Conservation (phyloP, 2,888 invertebrate genomes). For the Ecliptopera silaceata region DNA sequence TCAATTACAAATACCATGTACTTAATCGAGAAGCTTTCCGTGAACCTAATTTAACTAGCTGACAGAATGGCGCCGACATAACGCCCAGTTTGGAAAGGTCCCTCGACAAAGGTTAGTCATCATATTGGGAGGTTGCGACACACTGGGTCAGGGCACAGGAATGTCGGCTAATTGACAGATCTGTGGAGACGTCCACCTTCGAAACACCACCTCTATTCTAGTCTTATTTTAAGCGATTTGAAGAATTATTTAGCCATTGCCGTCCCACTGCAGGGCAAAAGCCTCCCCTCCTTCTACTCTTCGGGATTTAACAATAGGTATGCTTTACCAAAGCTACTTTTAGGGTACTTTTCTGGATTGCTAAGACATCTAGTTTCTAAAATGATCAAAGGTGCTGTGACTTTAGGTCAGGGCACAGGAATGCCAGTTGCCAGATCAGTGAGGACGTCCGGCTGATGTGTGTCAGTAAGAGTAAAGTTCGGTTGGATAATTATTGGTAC, state of each 20-base stretch:
- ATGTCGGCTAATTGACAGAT: slow-evolving; percentile 76
- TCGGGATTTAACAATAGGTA: background rate
- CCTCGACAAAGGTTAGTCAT: slow-evolving; percentile 36
- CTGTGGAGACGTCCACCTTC: slow-evolving; percentile 56
- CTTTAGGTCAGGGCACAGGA: slow-evolving; percentile 71
- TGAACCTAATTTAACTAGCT: slow-evolving; percentile 22
- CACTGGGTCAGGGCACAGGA: slow-evolving; percentile 72
- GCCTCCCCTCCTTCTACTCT: too few species aligned
- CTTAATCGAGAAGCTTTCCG: background rate
- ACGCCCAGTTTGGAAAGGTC: slow-evolving; percentile 27
- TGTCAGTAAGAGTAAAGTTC: slow-evolving; percentile 26
- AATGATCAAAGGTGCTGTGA: slow-evolving; percentile 14
- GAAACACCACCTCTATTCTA: background rate
- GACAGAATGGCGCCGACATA: slow-evolving; percentile 20
- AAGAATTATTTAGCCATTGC: too few species aligned
- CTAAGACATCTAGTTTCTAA: background rate
- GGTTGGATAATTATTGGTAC: slow-evolving; percentile 20
- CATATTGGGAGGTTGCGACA: slow-evolving; percentile 27
- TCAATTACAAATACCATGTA: background rate
- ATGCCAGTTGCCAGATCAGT: slow-evolving; percentile 71
- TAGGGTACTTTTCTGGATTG: too few species aligned
- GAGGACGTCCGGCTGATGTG: slow-evolving; percentile 57
- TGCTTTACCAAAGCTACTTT: background rate
- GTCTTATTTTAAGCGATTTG: background rate
- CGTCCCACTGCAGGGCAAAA: too few species aligned